These are phyloP conservation scores for Idaea dimidiata DNA, from an alignment of 2,888 invertebrate genomes.

Conservation along the genomic window DNA sequence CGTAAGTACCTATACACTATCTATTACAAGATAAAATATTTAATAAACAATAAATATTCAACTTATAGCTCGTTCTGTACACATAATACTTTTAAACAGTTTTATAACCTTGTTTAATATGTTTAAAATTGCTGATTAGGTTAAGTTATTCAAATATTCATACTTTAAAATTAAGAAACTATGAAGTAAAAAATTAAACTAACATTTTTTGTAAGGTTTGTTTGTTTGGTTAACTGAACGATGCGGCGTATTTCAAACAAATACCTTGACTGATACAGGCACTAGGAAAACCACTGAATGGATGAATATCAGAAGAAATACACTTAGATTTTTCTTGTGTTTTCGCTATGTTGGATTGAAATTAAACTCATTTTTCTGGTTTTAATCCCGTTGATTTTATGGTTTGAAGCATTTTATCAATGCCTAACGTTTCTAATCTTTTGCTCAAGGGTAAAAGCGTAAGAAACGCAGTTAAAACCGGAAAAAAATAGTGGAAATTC, in stretches of 20 bases:
- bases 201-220: background rate
- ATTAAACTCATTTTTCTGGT: too few species aligned
- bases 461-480: too few species aligned
- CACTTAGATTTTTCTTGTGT: too few species aligned
- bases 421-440: too few species aligned
- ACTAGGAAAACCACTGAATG: too few species aligned
- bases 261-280: background rate
- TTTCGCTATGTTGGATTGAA: too few species aligned
- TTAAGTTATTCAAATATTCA: background rate
- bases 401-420: too few species aligned
- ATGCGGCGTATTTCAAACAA: background rate
- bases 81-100: background rate
- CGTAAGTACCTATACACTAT: too few species aligned
- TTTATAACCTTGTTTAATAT: background rate
- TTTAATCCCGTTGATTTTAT: too few species aligned
- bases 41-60: background rate
- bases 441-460: too few species aligned
- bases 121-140: background rate
- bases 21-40: background rate
- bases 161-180: background rate
- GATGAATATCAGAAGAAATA: constrained; percentile 1
- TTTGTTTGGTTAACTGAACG: background rate
- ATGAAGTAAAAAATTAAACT: background rate
- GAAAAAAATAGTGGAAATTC: too few species aligned
- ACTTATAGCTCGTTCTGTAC: background rate